Conservation (phyloP, 2,113 vertebrate genomes). For the Hydrolagus affinis region DNA sequence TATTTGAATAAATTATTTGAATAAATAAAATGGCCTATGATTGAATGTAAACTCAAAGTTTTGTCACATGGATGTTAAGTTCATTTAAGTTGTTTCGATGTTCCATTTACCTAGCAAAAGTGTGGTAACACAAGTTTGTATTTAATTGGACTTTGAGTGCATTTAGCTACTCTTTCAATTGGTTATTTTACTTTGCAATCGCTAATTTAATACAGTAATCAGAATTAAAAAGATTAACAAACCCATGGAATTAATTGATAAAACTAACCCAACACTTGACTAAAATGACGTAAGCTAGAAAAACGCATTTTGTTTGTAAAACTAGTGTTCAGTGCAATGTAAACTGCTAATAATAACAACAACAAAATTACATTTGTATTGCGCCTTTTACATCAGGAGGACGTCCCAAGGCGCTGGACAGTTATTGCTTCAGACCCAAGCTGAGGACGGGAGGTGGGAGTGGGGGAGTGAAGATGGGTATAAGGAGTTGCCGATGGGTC, state of each 20-base stretch:
- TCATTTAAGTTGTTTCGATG: not conserved
- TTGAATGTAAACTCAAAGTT: not conserved
- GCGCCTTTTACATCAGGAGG: too few species aligned
- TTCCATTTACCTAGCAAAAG: constrained; percentile 4
- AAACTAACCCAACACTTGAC: not conserved
- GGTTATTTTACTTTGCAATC: not conserved
- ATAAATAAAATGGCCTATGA: not conserved
- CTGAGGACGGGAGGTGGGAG: too few species aligned
- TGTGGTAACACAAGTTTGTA: not conserved
- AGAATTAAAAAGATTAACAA: not conserved
- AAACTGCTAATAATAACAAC: not conserved
- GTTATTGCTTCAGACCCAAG: too few species aligned
- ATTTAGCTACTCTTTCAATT: not conserved
- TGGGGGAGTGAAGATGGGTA: too few species aligned
- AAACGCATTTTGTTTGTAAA: not conserved
- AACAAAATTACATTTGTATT: too few species aligned
- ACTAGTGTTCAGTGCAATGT: not conserved
- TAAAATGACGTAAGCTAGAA: not conserved
- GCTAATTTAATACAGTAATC: not conserved
- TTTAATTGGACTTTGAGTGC: not conserved
- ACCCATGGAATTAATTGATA: not conserved
- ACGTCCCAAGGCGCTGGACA: too few species aligned
- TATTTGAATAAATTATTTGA: not conserved
- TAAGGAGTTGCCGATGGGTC: too few species aligned
- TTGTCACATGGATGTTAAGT: not conserved